Percentiles rank a stretch among this genome's conserved stretches.
These are phyloP conservation scores for Kryptolebias ocellatus DNA, from an alignment of 2,797 vertebrate genomes.

Conservation along the genomic window DNA sequence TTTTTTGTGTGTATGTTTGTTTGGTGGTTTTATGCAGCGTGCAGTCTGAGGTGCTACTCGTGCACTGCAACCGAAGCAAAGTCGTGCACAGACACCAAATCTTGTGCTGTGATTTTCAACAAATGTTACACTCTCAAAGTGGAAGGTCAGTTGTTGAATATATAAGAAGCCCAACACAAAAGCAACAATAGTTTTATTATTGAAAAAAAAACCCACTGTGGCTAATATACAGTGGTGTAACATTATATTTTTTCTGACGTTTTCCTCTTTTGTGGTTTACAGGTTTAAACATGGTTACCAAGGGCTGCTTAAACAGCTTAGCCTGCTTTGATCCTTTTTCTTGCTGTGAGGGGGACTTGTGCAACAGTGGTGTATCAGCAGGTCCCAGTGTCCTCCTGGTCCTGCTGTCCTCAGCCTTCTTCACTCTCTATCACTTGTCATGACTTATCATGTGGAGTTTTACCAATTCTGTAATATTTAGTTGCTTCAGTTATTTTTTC, in stretches of 20 bases:
- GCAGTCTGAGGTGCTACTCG: slow-evolving; percentile 64
- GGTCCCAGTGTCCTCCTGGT: too few relatives aligned
- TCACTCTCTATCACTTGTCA: too few relatives aligned
- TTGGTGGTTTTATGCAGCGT: slow-evolving; percentile 49
- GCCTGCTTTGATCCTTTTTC: rapidly evolving
- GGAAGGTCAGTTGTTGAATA: background rate
- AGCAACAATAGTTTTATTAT: too few relatives aligned
- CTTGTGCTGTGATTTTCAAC: slow-evolving; percentile 39
- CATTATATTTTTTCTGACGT: too few relatives aligned
- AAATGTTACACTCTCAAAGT: slow-evolving; percentile 49
- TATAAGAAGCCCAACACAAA: background rate
- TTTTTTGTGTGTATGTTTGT: background rate
- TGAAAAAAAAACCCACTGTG: too few relatives aligned
- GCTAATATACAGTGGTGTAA: background rate
- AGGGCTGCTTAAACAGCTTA: background rate
- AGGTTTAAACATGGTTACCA: background rate
- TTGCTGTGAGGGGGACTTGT: too few relatives aligned
- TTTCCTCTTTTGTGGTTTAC: background rate
- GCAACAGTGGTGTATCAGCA: too few relatives aligned
- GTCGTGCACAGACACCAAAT: slow-evolving; percentile 52
- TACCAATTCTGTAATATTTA: too few relatives aligned
- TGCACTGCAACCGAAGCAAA: slow-evolving; percentile 28
- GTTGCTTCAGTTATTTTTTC: too few relatives aligned
- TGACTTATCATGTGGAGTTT: too few relatives aligned
- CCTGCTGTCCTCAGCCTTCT: too few relatives aligned